These are phyloP conservation scores for Ianthella basta DNA, from an alignment of 37 sponge, comb jelly and placozoan species.

Conservation along the genomic window DNA sequence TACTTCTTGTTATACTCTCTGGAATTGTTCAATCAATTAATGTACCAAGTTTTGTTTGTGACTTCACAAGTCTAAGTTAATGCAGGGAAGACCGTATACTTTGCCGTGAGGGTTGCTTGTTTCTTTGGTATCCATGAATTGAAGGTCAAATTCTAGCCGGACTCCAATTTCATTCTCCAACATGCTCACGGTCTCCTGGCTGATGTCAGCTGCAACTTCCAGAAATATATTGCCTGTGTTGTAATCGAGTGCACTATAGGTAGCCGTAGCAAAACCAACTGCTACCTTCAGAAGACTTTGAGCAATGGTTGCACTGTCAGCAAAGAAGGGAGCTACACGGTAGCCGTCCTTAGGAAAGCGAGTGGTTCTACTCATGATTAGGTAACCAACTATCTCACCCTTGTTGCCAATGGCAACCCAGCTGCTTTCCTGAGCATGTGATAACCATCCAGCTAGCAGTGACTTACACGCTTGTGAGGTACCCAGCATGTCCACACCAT, in stretches of 20 bases:
- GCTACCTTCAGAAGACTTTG: background rate
- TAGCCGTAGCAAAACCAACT: background rate
- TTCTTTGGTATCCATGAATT: too few species aligned
- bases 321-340: constrained; percentile 1
- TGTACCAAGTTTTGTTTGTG: too few species aligned
- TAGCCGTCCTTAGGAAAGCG: constrained; percentile 9
- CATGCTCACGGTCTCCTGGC: background rate
- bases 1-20: too few species aligned
- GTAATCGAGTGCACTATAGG: background rate
- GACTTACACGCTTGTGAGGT: background rate
- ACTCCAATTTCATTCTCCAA: background rate
- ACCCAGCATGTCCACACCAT: background rate
- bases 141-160: too few species aligned
- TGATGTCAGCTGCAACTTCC: background rate
- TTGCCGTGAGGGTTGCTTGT: too few species aligned
- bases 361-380: background rate
- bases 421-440: too few species aligned
- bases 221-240: background rate
- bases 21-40: too few species aligned
- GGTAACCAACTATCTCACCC: background rate
- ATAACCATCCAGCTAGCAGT: background rate
- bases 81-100: too few species aligned
- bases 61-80: too few species aligned
- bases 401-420: background rate
- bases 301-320: constrained; percentile 7